phyloP scores from a whole-genome alignment of 2,888 invertebrate species.

The Mesoligia furuncula region DNA sequence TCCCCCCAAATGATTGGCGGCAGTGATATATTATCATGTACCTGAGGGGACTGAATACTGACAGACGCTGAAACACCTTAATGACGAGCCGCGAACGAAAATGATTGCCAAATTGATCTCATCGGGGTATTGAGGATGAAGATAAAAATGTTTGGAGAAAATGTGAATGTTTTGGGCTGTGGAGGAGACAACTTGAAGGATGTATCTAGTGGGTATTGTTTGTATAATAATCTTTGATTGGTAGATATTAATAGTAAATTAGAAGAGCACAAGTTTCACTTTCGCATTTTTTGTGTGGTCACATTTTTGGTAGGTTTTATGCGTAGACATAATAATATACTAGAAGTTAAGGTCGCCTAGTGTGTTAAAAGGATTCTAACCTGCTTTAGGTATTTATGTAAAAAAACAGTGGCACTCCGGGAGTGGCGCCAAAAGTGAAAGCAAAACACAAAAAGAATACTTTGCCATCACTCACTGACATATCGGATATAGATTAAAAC shows the following conservation, averaged over 20 bases:
- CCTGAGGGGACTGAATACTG: constrained; percentile 59
- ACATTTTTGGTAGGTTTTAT: no score
- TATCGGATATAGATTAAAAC: no score
- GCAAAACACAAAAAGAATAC: no score
- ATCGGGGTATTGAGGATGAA: constrained; percentile 33
- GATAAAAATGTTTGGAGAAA: constrained; percentile 36
- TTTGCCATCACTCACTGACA: no score
- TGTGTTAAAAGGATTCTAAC: no score
- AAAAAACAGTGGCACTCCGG: no score
- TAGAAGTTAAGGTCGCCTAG: no score
- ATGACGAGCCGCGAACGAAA: constrained; percentile 64
- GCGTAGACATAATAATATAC: no score
- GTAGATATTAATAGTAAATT: no score
- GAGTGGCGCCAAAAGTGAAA: no score
- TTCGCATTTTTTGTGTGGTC: neutral
- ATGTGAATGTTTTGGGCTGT: neutral
- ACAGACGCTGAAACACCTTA: constrained; percentile 64
- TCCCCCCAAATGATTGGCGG: constrained; percentile 67
- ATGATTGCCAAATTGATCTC: constrained; percentile 64
- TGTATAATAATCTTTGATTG: no score
- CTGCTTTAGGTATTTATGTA: no score
- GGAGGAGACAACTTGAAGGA: neutral
- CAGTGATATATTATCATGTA: constrained; percentile 76
- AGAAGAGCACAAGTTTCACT: neutral
- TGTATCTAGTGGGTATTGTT: neutral